phyloP scores from a whole-genome alignment of 1,140 invertebrate genomes.

The Adoxophyes honmai region DNA sequence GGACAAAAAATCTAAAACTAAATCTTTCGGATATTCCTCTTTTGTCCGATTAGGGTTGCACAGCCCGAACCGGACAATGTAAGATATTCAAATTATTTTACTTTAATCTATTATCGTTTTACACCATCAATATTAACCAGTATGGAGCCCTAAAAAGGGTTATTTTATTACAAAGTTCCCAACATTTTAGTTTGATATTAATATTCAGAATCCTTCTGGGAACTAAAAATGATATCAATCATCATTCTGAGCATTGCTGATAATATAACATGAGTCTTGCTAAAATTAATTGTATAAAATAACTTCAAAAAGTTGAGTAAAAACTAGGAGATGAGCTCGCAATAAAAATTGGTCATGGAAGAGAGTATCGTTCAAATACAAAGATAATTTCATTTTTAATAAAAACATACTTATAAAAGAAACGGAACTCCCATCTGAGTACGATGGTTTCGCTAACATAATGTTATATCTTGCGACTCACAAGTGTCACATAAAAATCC shows the following conservation, averaged over 20 bases:
- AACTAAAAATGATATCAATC: too few relatives aligned
- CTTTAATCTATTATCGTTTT: too few relatives aligned
- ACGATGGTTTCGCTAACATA: background rate
- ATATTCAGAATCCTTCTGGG: too few relatives aligned
- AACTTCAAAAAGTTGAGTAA: background rate
- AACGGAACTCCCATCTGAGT: background rate
- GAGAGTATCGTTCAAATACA: conserved; percentile 14
- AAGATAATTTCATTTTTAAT: conserved; percentile 2
- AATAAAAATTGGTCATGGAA: background rate
- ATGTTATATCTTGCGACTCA: background rate
- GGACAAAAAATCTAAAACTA: background rate
- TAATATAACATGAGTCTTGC: background rate
- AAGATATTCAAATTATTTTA: too few relatives aligned
- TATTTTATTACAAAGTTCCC: too few relatives aligned
- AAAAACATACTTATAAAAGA: background rate
- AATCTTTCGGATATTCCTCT: too few relatives aligned
- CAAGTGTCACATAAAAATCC: conserved; percentile 20
- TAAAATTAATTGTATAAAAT: background rate
- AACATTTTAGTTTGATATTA: too few relatives aligned
- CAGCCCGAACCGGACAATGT: too few relatives aligned
- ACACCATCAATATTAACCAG: too few relatives aligned
- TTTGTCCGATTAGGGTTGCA: too few relatives aligned
- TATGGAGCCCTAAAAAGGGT: too few relatives aligned
- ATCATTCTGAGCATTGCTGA: background rate
- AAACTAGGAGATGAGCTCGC: conserved; percentile 5